These are phyloP conservation scores for Frankliniella intonsa DNA, from an alignment of 2,888 invertebrate genomes.

Conservation along the genomic window DNA sequence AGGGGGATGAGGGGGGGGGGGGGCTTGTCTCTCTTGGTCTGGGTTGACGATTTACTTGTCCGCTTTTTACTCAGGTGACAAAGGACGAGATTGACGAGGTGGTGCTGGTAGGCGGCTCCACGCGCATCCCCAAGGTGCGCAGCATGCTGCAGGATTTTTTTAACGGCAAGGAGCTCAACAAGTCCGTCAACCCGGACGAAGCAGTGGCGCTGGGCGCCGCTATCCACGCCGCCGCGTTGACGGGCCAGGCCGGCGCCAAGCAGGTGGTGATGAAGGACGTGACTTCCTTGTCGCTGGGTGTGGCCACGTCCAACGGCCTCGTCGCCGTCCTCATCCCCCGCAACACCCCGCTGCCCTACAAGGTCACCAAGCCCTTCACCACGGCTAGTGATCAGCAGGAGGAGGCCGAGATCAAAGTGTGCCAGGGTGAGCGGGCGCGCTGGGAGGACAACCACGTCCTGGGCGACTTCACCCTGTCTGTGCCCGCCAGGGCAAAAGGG, in stretches of 20 bases:
- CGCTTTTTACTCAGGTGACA: conserved; percentile 58
- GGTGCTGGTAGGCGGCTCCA: conserved; percentile 63
- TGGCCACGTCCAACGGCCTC: conserved; percentile 85
- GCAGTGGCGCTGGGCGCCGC: conserved; percentile 97
- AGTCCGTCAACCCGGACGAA: conserved; percentile 95
- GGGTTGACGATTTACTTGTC: neutral
- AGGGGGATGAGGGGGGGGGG: no score
- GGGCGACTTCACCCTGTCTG: conserved; percentile 94
- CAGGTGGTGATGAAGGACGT: conserved; percentile 74
- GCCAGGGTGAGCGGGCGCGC: conserved; percentile 92
- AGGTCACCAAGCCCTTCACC: conserved; percentile 94
- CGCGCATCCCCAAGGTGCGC: conserved; percentile 96
- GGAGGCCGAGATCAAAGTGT: conserved; percentile 79
- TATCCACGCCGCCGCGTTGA: conserved; percentile 74
- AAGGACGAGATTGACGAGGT: conserved; percentile 86
- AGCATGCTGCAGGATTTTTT: conserved; percentile 94
- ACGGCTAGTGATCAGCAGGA: conserved; percentile 98
- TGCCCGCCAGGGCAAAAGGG: conserved; percentile 56
- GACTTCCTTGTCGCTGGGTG: conserved; percentile 83
- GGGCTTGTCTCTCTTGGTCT: no score
- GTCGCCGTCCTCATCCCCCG: conserved; percentile 97
- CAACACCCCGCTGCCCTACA: conserved; percentile 95
- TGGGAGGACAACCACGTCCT: conserved; percentile 92
- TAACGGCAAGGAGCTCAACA: conserved; percentile 94
- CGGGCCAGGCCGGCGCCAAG: neutral